Base-by-base conservation (phyloP, 2,113 vertebrate species). In the Riparia riparia region DNA sequence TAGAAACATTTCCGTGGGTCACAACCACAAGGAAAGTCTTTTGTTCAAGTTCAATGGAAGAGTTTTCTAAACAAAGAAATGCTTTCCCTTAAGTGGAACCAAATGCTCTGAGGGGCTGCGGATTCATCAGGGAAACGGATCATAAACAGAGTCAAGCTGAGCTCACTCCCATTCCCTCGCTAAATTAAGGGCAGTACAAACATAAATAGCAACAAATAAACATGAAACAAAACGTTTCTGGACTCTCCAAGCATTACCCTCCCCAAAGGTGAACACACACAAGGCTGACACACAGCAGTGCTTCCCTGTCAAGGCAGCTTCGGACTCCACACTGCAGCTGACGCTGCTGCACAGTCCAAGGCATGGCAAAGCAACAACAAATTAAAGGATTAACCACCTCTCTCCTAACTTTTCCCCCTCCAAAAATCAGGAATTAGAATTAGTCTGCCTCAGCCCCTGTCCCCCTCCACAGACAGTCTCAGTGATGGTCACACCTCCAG, bases 41-140 rank as follows among this genome's bases (percentile, higher is more conserved):
- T 96, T 97, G 92, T 96, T 96, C 57, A 9, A 96, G 92, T 96
- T 95, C 96, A 97, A 5, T 78, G 80, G 79, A 84, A 89, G 90
- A 83, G 90, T 81, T 96, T 95, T 89, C 86, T 89, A 96, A 97
- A 96, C 88, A 97, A 94, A 93, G 71, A 73, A 95, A 81, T 29
- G 29, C n/a, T 64, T 79, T 88, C 82, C 76, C 76, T 74, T 97
- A 95, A 96, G 90, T 95, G 80, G 82, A 95, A 97, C 82, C 95
- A 97, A 96, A 96, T 86, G 93, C 88, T 93, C 15, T 63, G 60
- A 73, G 41, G 41, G 41, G 74, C 51, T 68, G 56, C 1, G n/a
- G 65, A 90, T 90, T 88, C 92, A 72, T 71, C 81, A 84, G 45
- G 76, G 86, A 95, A 95, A 95, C 0, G 0, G 95, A 95, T 88